These are phyloP conservation scores for Balanococcus diminutus DNA, from an alignment of 2,888 invertebrate species.

Conservation along the genomic window DNA sequence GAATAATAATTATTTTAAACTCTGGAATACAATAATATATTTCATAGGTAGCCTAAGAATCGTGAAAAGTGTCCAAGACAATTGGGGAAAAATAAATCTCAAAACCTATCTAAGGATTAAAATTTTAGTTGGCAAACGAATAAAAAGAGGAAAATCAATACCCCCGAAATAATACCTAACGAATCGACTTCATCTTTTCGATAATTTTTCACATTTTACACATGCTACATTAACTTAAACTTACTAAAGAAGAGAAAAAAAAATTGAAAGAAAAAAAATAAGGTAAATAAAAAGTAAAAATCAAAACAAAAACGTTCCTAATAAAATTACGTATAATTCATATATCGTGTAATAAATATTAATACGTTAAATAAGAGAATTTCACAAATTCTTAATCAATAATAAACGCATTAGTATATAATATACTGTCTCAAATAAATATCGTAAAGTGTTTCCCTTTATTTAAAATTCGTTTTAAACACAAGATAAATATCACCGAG, in stretches of 20 bases:
- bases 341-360: conserved; percentile 40
- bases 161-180: background rate
- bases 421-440: background rate
- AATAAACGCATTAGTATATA: conserved; percentile 30
- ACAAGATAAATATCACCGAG: background rate
- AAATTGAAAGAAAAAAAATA: background rate
- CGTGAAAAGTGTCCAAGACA: no score
- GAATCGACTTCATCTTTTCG: background rate
- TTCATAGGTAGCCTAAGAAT: no score
- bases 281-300: conserved; percentile 8
- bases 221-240: conserved; percentile 33
- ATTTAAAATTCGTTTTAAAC: background rate
- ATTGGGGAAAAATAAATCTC: background rate
- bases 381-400: conserved; percentile 17
- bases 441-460: background rate
- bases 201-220: background rate
- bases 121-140: background rate
- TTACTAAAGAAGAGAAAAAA: background rate
- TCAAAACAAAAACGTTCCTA: background rate
- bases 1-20: no score
- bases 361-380: conserved; percentile 38
- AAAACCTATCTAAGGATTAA: background rate
- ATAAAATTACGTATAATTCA: conserved; percentile 42
- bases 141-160: background rate
- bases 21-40: no score